These are phyloP conservation scores for Zoanthus solanderi DNA, from an alignment of 92 coral and sea anemone species.

Conservation along the genomic window DNA sequence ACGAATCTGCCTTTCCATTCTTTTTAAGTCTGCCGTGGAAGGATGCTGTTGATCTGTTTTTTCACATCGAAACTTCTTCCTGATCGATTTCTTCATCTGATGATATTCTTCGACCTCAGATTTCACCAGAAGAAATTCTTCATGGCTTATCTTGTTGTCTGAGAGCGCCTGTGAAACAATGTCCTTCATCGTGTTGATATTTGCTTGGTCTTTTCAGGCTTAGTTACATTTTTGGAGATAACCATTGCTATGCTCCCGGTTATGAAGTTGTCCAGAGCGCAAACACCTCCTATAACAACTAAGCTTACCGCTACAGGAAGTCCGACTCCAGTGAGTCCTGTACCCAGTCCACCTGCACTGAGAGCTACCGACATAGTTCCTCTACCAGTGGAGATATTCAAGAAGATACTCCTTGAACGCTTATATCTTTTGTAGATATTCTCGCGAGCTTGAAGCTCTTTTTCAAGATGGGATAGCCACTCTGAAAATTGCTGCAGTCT, in stretches of 20 bases:
- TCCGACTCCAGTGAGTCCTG: background rate
- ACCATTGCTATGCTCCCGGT: background rate
- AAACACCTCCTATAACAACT: background rate
- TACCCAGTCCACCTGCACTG: background rate
- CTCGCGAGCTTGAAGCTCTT: background rate
- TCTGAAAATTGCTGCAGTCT: too few species aligned
- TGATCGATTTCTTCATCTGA: slow-evolving; percentile 5
- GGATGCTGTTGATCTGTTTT: background rate
- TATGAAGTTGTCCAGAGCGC: background rate
- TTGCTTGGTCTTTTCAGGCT: background rate
- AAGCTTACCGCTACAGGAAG: background rate
- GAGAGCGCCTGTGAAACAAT: background rate
- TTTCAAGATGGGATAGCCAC: background rate
- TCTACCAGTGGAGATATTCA: too few species aligned
- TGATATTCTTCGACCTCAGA: background rate
- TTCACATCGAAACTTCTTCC: background rate
- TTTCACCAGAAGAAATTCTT: slow-evolving; percentile 9
- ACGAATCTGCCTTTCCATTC: slow-evolving; percentile 5
- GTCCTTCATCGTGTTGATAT: background rate
- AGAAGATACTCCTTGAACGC: too few species aligned
- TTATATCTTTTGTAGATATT: too few species aligned
- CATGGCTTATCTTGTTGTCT: background rate
- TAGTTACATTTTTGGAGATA: background rate
- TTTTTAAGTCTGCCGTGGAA: background rate
- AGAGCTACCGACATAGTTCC: too few species aligned